phyloP scores from a whole-genome alignment of 2,888 invertebrate genomes.

The Lordiphosa andalusiaca region DNA sequence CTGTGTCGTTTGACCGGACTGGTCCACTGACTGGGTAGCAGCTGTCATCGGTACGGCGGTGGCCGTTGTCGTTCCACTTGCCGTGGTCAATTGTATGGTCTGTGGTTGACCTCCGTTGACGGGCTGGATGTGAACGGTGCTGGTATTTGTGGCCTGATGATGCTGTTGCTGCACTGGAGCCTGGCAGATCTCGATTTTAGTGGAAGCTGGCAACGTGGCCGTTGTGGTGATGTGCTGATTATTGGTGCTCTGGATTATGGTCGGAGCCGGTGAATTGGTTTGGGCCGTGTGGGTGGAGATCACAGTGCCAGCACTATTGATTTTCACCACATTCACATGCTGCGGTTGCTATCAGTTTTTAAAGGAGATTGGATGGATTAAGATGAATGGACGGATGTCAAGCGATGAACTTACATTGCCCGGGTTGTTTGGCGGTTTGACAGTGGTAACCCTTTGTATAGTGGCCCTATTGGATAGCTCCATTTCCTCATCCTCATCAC shows the following conservation, averaged over 20 bases:
- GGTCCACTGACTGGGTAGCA: constrained; percentile 44
- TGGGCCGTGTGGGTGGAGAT: constrained; percentile 78
- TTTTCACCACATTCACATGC: constrained; percentile 80
- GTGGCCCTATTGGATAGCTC: constrained; percentile 67
- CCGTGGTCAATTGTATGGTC: constrained; percentile 60
- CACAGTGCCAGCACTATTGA: constrained; percentile 79
- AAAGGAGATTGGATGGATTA: neutral
- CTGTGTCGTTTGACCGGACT: constrained; percentile 12
- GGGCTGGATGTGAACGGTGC: constrained; percentile 59
- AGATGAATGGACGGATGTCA: neutral
- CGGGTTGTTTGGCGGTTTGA: constrained; percentile 57
- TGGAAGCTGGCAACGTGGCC: constrained; percentile 75
- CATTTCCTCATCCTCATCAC: constrained; percentile 75
- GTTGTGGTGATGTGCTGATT: constrained; percentile 78
- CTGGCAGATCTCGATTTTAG: constrained; percentile 79
- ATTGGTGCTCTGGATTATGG: constrained; percentile 78
- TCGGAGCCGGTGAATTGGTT: constrained; percentile 68
- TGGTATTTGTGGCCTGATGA: constrained; percentile 41
- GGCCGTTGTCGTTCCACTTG: constrained; percentile 61
- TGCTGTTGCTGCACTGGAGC: constrained; percentile 67
- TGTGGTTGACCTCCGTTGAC: constrained; percentile 51
- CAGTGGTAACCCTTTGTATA: constrained; percentile 69
- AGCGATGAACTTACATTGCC: constrained; percentile 24
- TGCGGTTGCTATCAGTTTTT: constrained; percentile 51
- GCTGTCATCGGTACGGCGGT: constrained; percentile 66